phyloP scores from a whole-genome alignment of 2,113 vertebrate genomes.

The Hucho hucho region DNA sequence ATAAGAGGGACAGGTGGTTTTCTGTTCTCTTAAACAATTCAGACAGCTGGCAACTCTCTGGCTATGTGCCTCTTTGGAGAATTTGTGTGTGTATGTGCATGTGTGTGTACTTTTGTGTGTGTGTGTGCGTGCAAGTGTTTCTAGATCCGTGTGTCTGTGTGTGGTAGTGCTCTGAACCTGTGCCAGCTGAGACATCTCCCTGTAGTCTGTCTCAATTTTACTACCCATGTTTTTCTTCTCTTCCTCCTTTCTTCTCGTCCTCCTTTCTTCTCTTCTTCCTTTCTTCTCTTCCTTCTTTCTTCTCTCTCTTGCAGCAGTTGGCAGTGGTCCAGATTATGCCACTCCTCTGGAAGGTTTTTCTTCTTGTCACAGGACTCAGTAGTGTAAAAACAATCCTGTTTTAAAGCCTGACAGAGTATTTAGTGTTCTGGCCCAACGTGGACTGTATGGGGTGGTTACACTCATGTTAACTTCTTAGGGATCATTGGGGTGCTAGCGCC shows the following conservation, averaged over 20 bases:
- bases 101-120: no score
- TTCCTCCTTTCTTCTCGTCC: neutral
- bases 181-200: constrained; percentile 79
- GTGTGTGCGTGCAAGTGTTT: constrained; percentile 44
- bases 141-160: constrained; percentile 65
- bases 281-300: no score
- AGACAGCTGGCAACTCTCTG: constrained; percentile 87
- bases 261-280: no score
- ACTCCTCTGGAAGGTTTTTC: constrained; percentile 15
- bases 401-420: constrained; percentile 18
- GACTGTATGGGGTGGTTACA: neutral
- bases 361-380: constrained; percentile 16
- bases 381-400: constrained; percentile 4
- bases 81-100: no score
- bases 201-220: constrained; percentile 34
- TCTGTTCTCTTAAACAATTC: constrained; percentile 83
- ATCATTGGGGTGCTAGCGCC: no score
- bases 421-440: constrained; percentile 18
- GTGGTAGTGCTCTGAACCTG: constrained; percentile 62
- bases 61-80: constrained; percentile 57
- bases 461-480: no score
- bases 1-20: constrained; percentile 89
- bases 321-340: constrained; percentile 23
- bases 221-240: constrained; percentile 10
- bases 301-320: constrained; percentile 26